Evolutionary conservation across 1,140 invertebrate species (phyloP).

Genomic region (Plutomurus gul): DNA sequence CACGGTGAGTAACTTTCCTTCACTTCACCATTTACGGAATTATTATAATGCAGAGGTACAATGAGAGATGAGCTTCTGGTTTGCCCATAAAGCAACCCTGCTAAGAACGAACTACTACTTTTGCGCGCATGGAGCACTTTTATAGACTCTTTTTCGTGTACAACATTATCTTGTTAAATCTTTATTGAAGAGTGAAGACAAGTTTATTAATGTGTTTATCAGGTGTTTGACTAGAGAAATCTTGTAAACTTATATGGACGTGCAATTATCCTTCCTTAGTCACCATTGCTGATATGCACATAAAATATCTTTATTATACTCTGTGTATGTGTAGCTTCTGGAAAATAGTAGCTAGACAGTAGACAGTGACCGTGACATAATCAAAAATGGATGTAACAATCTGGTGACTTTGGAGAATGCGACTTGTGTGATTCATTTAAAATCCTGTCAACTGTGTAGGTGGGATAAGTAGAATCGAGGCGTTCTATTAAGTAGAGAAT

Average conservation of each 20-base stretch:
- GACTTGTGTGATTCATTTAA: no score
- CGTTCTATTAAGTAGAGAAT: no score
- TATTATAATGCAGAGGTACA: not conserved
- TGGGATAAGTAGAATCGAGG: no score
- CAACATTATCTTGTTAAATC: not conserved
- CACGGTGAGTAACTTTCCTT: constrained; percentile 22
- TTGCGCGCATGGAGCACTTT: not conserved
- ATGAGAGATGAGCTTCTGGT: not conserved
- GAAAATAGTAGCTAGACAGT: no score
- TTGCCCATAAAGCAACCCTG: not conserved
- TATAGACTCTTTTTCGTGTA: not conserved
- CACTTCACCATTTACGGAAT: constrained; percentile 1
- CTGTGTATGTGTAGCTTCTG: no score
- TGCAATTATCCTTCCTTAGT: not conserved
- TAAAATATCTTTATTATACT: not conserved
- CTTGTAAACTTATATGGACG: not conserved
- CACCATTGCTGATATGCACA: not conserved
- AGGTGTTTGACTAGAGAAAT: not conserved
- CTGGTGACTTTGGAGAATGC: no score
- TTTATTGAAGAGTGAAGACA: constrained; percentile 27
- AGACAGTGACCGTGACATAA: no score
- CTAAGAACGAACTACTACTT: not conserved
- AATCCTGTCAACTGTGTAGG: no score
- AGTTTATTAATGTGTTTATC: not conserved
- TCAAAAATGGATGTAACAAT: no score